These are phyloP conservation scores for Merluccius polli DNA, from an alignment of 2,797 vertebrate species.

Conservation along the genomic window DNA sequence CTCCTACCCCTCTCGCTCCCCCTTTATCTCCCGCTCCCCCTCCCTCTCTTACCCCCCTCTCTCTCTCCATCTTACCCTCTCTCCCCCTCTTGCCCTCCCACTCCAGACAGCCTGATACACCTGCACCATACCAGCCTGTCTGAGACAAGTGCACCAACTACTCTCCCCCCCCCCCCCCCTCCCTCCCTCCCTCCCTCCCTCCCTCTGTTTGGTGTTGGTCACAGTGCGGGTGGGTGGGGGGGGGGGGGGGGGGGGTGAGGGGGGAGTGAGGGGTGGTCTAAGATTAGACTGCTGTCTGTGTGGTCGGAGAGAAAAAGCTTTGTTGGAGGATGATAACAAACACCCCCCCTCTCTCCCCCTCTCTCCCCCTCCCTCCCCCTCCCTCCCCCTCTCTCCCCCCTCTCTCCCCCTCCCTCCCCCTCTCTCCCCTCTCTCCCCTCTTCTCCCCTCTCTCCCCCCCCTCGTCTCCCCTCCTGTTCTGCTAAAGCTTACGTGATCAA, in stretches of 20 bases:
- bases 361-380: too few species aligned
- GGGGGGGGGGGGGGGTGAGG: neutral
- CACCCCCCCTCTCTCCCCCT: too few species aligned
- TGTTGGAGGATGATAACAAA: neutral
- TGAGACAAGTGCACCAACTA: neutral
- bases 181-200: neutral
- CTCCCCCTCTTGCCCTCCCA: neutral
- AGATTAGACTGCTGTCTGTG: neutral
- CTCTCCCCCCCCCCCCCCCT: neutral
- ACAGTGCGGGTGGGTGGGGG: neutral
- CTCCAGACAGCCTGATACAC: neutral
- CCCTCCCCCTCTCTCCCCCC: too few species aligned
- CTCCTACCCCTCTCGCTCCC: too few species aligned
- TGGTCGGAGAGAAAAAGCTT: neutral
- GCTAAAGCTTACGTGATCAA: neutral
- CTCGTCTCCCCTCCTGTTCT: neutral
- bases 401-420: too few species aligned
- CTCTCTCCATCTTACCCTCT: neutral
- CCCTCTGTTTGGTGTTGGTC: neutral
- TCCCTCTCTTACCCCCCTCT: too few species aligned
- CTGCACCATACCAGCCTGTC: neutral
- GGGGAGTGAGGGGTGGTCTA: neutral
- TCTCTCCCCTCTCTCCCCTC: too few species aligned
- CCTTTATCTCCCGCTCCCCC: neutral
- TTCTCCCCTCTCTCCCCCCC: too few species aligned